Conservation (phyloP, 30 jellyfish, hydroid and myxozoan species). For the Turritopsis dohrnii region DNA sequence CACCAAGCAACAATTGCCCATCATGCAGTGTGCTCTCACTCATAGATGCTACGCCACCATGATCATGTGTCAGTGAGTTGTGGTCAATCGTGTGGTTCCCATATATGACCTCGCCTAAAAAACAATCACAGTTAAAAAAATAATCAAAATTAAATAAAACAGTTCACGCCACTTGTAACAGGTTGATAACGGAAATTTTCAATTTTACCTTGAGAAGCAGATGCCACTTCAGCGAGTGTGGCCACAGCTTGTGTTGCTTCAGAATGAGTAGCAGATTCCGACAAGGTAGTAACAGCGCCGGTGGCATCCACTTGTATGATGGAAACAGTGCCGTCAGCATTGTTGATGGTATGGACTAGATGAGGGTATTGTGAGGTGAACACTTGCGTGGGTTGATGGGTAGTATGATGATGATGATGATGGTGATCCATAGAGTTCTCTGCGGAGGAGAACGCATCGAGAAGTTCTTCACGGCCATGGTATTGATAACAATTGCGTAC, state of each 20-base stretch:
- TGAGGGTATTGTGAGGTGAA: conserved; percentile 80
- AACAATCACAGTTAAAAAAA: background rate
- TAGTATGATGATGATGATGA: conserved; percentile 12
- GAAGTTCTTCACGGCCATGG: conserved; percentile 91
- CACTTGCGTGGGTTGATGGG: conserved; percentile 52
- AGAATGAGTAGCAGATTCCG: conserved; percentile 85
- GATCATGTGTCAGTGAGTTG: conserved; percentile 51
- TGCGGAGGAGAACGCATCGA: conserved; percentile 73
- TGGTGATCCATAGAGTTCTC: conserved; percentile 48
- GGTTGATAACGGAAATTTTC: background rate
- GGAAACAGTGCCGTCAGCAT: conserved; percentile 96
- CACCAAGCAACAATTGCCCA: conserved; percentile 80
- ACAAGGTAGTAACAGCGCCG: conserved; percentile 88
- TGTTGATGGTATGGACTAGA: conserved; percentile 91
- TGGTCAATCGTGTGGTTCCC: conserved; percentile 40
- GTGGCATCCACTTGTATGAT: conserved; percentile 96
- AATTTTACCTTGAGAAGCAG: conserved; percentile 91
- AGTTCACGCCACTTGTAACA: background rate
- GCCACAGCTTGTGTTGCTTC: conserved; percentile 99
- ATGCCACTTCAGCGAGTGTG: conserved; percentile 94
- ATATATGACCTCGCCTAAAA: conserved; percentile 33
- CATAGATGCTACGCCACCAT: conserved; percentile 55
- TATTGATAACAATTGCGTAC: conserved; percentile 78
- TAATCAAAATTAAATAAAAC: background rate
- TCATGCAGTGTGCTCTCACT: conserved; percentile 81